Base-by-base conservation (phyloP, 1,140 invertebrate species). In the Tyrophagus putrescentiae region DNA sequence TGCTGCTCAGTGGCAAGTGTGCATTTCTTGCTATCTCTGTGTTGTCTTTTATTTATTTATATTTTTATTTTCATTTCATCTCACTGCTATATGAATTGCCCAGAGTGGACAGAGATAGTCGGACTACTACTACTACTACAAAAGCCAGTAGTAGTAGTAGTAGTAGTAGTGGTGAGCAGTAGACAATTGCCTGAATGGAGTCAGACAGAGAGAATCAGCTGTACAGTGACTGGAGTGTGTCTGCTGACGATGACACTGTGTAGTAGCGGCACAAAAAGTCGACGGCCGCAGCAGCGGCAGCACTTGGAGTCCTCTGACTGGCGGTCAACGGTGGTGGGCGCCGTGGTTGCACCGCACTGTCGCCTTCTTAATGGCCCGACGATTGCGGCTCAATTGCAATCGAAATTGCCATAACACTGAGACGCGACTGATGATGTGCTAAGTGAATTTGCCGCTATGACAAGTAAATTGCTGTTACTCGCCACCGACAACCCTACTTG, bases 361-460 rank as follows among this genome's bases (percentile, higher is more conserved):
- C 45, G 45, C 21, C 45, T 48, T 39, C 36, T 13, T 48, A 48
- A 48, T 48, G 18, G 45, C 18, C 45, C 7, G 7, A 48, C 45
- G 45, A 48, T 48, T 48, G 45, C 7, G 45, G 45, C 45, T 48
- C 45, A 48, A 48, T 48, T 48, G 45, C 45, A 6, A 39, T 39
- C 36, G 36, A 39, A 18, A 48, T 48, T 48, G 45, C 45, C 45
- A 48, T 48, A 48, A 48, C 7, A 39, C 36, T 39, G 21, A 39
- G 45, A 48, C 45, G 7, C 23, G 23, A 29, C 18, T 6, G 7
- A 48, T 48, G 7, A 48, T 48, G 45, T 48, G 45, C 45, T 48
- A 48, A 48, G 45, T 48, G 45, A 48, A 48, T 48, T 48, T 48
- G 45, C 45, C 45, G 45, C 45, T 18, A 48, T 48, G 45, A 48